Base-by-base conservation (phyloP, 2,797 vertebrate species). In the Margarornis squamiger region DNA sequence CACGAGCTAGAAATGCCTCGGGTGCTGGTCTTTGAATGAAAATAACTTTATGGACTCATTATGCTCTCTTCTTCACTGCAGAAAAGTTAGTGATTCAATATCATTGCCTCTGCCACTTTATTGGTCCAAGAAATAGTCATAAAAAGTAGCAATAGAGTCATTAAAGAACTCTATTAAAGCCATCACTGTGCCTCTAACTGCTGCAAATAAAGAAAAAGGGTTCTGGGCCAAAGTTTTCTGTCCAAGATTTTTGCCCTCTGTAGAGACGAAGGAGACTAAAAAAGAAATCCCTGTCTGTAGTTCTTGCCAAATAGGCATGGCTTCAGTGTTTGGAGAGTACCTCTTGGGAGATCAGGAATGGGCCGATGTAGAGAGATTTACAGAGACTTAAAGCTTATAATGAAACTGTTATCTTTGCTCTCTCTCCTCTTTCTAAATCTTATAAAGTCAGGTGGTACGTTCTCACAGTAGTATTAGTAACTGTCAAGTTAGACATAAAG, bases 361-460 rank as follows among this genome's bases (percentile, higher is more conserved):
- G n/a, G 65, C 85, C 79, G 9, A 96, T 85, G 86, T 62, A 73
- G 92, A 93, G 85, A 96, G 90, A 95, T 95, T 96, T 96, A 94
- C 61, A 75, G 73, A 80, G 92, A 85, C 88, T 96, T 95, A 95
- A 94, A 92, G 86, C 80, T 84, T 93, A 86, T 61, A 94, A 95
- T 94, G 96, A 94, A 96, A 95, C 77, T 82, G 88, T 95, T 96
- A 95, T 96, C 96, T 96, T 95, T 96, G 68, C 57, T 83, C 71
- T 94, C 62, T 87, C 82, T 94, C 45, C 71, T 89, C 63, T 87
- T 94, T 87, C 65, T 89, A 93, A 95, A 82, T 95, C 88, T 55
- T 77, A 77, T 72, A 14, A 92, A 84, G 82, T 89, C 90, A 95
- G 92, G 92, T 96, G 86, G 65, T 82, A 30, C 17, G 9, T 85